Evolutionary conservation across 2,113 vertebrate species (phyloP), one percentile per base, ranked within the genome.

Genomic region (Callionymus lyra): DNA sequence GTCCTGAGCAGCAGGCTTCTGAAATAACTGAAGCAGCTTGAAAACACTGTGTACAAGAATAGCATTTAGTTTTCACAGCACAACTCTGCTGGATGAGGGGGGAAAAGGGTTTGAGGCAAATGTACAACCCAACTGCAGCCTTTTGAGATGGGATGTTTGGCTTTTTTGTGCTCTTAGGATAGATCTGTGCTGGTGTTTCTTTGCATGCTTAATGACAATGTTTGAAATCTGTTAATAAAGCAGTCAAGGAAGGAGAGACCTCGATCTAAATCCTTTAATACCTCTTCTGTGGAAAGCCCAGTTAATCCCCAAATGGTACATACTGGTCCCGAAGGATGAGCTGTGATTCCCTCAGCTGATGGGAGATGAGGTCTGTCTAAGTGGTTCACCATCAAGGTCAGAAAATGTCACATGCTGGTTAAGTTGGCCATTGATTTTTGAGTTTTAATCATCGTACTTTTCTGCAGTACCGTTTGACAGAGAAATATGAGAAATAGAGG

Each of bases 341-440:
- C 47, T 27, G 38, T 53, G 59, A 69, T 68, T 75, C 56, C 69
- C 47, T 55, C 31, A 54, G 60, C 53, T 65, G 50, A 64, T 42
- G 53, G 68, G 47, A 70, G 61, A 65, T 72, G 56, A 70, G 56
- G 55, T 45, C 8, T 5, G 21, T 27, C 4, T 27, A 5, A 27
- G 21, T 27, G 21, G 21, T n/a, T n/a, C n/a, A n/a, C n/a, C n/a
- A n/a, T n/a, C n/a, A n/a, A n/a, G n/a, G n/a, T n/a, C n/a, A n/a
- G n/a, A n/a, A n/a, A n/a, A n/a, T n/a, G n/a, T n/a, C n/a, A n/a
- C n/a, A n/a, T n/a, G n/a, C n/a, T n/a, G n/a, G n/a, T n/a, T n/a
- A n/a, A n/a, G n/a, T n/a, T n/a, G n/a, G n/a, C n/a, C n/a, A n/a
- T n/a, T n/a, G n/a, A n/a, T n/a, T n/a, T n/a, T n/a, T n/a, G n/a